Conservation (phyloP, 2,888 invertebrate species). For the Cheilosia pagana region DNA sequence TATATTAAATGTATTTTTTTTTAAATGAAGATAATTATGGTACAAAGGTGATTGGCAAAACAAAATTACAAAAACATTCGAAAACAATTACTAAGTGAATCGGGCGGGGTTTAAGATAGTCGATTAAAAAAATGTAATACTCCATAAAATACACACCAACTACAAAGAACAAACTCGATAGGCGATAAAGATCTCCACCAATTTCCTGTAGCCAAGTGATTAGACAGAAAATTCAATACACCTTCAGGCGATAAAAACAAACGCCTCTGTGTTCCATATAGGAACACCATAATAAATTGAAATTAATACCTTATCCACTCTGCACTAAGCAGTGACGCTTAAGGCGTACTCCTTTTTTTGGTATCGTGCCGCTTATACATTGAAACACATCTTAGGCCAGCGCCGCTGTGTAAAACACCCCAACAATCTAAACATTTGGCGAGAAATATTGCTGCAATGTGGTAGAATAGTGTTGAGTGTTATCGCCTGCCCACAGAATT, state of each 20-base stretch:
- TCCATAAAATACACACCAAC: too few species aligned
- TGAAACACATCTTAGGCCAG: neutral
- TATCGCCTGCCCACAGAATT: conserved; percentile 35
- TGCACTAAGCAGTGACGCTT: neutral
- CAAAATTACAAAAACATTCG: too few species aligned
- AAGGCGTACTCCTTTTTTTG: conserved; percentile 8
- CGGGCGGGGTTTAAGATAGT: too few species aligned
- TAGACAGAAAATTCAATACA: conserved; percentile 21
- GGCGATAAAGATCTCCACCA: conserved; percentile 32
- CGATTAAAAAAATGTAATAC: too few species aligned
- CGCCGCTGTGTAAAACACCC: neutral
- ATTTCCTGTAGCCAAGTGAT: conserved; percentile 41
- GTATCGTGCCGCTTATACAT: neutral
- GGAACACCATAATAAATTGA: conserved; percentile 7
- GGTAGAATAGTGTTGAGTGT: conserved; percentile 32
- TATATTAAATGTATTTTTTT: too few species aligned
- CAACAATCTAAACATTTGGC: conserved; percentile 1
- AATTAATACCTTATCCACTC: conserved; percentile 30
- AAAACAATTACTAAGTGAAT: too few species aligned
- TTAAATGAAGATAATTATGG: too few species aligned
- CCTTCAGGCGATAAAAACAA: conserved; percentile 27
- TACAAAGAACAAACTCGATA: neutral
- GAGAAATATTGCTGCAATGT: conserved; percentile 4
- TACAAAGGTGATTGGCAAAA: too few species aligned
- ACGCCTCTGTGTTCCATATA: conserved; percentile 22